Conservation (phyloP, 2,888 invertebrate genomes). For the Parasteatoda lunata region DNA sequence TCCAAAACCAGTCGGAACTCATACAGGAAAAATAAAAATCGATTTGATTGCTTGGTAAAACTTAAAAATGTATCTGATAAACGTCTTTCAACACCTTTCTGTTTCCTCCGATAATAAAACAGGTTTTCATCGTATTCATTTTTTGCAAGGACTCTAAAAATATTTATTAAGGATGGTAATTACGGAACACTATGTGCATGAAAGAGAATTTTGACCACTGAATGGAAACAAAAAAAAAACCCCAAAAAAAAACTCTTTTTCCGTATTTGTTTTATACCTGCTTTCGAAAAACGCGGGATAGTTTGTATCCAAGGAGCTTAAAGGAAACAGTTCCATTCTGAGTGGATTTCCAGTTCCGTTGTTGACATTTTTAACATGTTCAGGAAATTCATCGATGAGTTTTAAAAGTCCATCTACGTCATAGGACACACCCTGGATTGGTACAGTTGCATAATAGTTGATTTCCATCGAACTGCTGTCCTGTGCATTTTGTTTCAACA, state of each 20-base stretch:
- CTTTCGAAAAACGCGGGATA: slow-evolving; percentile 40
- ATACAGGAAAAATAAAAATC: too few species aligned
- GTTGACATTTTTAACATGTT: slow-evolving; percentile 55
- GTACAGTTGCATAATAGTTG: slow-evolving; percentile 61
- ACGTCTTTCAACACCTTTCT: too few species aligned
- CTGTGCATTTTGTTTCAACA: slow-evolving; percentile 31
- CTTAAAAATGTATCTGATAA: too few species aligned
- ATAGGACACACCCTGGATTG: slow-evolving; percentile 45
- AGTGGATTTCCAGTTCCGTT: slow-evolving; percentile 52
- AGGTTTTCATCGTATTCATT: too few species aligned
- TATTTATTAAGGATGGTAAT: too few species aligned
- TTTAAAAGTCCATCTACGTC: slow-evolving; percentile 53
- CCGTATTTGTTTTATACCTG: slow-evolving; percentile 23
- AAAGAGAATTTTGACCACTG: not conserved
- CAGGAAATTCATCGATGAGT: slow-evolving; percentile 42
- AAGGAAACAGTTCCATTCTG: slow-evolving; percentile 56
- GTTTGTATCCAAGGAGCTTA: slow-evolving; percentile 21
- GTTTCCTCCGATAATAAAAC: too few species aligned
- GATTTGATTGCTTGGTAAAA: too few species aligned
- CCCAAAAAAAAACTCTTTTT: too few species aligned
- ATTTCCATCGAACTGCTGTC: slow-evolving; percentile 62
- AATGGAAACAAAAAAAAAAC: too few species aligned
- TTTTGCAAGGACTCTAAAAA: too few species aligned
- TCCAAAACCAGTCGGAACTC: too few species aligned
- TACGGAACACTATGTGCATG: not conserved